A percentile compares a stretch with the other conserved stretches of the same genome.
Evolutionary conservation across 2,888 invertebrate genomes (phyloP).

Genomic region (Meghimatium bilineatum): DNA sequence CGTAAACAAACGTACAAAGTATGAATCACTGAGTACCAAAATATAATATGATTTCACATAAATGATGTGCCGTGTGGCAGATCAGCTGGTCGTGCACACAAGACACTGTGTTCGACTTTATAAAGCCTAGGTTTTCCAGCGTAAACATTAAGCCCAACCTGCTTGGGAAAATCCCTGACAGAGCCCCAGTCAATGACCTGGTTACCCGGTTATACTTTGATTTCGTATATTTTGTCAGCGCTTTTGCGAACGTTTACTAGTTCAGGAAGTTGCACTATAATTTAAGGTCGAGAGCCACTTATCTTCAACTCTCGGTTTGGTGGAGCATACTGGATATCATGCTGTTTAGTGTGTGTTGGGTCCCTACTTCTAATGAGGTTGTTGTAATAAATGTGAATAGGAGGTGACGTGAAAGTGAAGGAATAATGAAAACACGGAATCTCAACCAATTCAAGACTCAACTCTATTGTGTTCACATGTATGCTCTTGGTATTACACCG

Average conservation of each 20-base stretch:
- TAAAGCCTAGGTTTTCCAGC: neutral
- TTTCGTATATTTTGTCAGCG: neutral
- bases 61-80: neutral
- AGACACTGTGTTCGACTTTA: neutral
- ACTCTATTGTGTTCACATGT: too few relatives aligned
- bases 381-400: too few relatives aligned
- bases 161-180: slow-evolving; percentile 23
- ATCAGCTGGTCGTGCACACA: neutral
- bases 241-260: neutral
- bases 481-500: too few relatives aligned
- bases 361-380: too few relatives aligned
- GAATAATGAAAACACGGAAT: too few relatives aligned
- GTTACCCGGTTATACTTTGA: slow-evolving; percentile 6
- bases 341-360: too few relatives aligned
- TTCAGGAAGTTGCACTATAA: neutral
- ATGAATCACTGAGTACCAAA: neutral
- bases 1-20: neutral
- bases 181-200: neutral
- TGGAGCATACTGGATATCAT: too few relatives aligned
- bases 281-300: neutral
- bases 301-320: too few relatives aligned
- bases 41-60: neutral
- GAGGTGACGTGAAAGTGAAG: too few relatives aligned
- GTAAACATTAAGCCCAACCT: neutral
- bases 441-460: too few relatives aligned